Evolutionary conservation across 2,888 invertebrate genomes (phyloP), one percentile per base, ranked within the genome.

Genomic region (Andrena praecox): DNA sequence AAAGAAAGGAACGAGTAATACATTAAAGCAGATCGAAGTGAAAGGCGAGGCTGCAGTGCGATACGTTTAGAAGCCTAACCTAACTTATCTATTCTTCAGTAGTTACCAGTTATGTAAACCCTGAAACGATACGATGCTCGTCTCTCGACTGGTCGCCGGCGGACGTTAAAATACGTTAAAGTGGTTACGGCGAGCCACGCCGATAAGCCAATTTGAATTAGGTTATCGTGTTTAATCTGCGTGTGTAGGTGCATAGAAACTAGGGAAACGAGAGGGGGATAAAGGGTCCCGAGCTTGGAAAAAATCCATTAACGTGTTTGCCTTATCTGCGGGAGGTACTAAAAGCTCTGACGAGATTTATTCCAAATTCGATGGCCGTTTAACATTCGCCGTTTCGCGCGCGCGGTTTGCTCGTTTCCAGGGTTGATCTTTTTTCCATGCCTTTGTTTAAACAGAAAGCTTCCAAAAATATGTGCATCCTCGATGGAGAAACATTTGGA

Each of bases 171-270:
- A 42, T 42, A 42, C 16, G 42, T 42, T 42, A 56, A 85, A 81
- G 64, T 77, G 74, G 82, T 82, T 77, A 74, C 56, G 42, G 74
- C 5, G 52, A 74, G 63, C 60, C 71, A n/a, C 42, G 59, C 59
- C 67, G 82, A 85, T 85, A 85, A 84, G 77, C 62, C 74, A 80
- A 71, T 80, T 76, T 70, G 72, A 81, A 79, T 73, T 77, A 75
- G 73, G 70, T 82, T 82, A 79, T 78, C 76, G 73, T 31, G 62
- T 67, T 75, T 84, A 60, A 70, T 66, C 68, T 24, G n/a, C 12
- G 35, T 48, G 33, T 54, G 31, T 50, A 10, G 42, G 63, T 48
- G 33, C 59, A 60, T 52, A 63, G 77, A 54, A 27, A 64, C 54
- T 31, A 35, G 48, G 42, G 27, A 59, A 63, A 31, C 59, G 31